These are phyloP conservation scores for Antechinus flavipes DNA, from an alignment of 2,113 vertebrate species.

Conservation along the genomic window DNA sequence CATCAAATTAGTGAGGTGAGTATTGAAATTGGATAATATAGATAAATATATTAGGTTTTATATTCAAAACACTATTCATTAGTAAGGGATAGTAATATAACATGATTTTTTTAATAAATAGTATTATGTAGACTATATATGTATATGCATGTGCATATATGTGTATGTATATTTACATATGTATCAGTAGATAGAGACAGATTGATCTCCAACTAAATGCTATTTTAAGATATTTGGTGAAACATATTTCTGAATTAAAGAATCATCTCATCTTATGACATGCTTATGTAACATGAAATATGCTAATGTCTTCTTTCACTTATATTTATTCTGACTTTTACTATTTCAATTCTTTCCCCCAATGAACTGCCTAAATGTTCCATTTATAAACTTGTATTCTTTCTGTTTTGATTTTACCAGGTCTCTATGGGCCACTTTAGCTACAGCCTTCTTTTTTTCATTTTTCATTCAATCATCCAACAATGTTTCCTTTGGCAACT, in stretches of 20 bases:
- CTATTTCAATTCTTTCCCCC: background rate
- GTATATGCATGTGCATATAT: too few species aligned
- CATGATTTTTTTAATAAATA: background rate
- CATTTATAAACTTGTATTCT: background rate
- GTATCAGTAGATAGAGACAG: too few species aligned
- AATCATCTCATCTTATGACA: too few species aligned
- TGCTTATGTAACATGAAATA: too few species aligned
- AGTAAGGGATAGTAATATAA: background rate
- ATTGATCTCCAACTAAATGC: background rate
- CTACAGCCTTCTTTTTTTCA: background rate
- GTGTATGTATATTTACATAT: too few species aligned
- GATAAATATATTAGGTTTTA: background rate
- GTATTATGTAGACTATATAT: background rate
- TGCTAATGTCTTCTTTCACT: background rate
- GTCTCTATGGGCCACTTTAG: background rate
- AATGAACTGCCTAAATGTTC: background rate
- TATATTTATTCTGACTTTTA: background rate
- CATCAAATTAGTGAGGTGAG: background rate
- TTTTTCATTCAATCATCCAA: background rate
- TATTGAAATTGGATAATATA: background rate
- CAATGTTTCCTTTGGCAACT: background rate
- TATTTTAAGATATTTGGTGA: too few species aligned
- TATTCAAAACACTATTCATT: background rate
- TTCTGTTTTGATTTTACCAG: background rate
- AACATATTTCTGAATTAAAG: background rate